A percentile compares a stretch with the other conserved stretches of the same genome.
Conservation (phyloP, 2,888 invertebrate genomes). For the Drosophila neonasuta region DNA sequence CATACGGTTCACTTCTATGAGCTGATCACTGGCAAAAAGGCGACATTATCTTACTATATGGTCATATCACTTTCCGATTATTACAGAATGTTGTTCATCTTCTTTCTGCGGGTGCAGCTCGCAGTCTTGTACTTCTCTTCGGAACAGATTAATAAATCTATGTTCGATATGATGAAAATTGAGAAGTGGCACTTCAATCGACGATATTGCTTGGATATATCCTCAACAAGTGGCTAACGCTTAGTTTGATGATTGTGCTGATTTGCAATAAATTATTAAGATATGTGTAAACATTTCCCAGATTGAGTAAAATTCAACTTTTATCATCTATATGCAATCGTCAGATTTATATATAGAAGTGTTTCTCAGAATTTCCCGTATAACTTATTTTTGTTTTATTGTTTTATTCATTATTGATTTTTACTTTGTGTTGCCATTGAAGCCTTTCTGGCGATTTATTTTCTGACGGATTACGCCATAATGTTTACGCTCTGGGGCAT, state of each 20-base stretch:
- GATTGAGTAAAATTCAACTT: background rate
- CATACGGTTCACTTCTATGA: slow-evolving; percentile 62
- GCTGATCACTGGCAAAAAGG: slow-evolving; percentile 42
- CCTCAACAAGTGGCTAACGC: background rate
- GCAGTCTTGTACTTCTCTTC: slow-evolving; percentile 41
- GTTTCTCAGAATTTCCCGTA: slow-evolving; percentile 1
- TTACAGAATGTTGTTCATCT: slow-evolving; percentile 56
- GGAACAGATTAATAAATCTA: slow-evolving; percentile 45
- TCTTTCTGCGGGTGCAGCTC: slow-evolving; percentile 48
- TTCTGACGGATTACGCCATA: slow-evolving; percentile 39
- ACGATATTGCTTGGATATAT: background rate
- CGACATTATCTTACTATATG: slow-evolving; percentile 46
- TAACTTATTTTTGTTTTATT: slow-evolving; percentile 19
- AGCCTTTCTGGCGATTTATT: slow-evolving; percentile 44
- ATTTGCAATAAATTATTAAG: too few relatives aligned
- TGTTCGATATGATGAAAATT: slow-evolving; percentile 34
- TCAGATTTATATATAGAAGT: slow-evolving; percentile 3
- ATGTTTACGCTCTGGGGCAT: slow-evolving; percentile 32
- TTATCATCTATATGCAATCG: background rate
- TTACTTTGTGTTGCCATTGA: slow-evolving; percentile 50
- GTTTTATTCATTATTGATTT: slow-evolving; percentile 54
- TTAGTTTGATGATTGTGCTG: too few relatives aligned
- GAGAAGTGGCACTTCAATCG: slow-evolving; percentile 29
- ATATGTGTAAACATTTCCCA: background rate
- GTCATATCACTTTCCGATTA: slow-evolving; percentile 55